Conservation (phyloP, 2,113 vertebrate genomes). For the Colaptes auratus region DNA sequence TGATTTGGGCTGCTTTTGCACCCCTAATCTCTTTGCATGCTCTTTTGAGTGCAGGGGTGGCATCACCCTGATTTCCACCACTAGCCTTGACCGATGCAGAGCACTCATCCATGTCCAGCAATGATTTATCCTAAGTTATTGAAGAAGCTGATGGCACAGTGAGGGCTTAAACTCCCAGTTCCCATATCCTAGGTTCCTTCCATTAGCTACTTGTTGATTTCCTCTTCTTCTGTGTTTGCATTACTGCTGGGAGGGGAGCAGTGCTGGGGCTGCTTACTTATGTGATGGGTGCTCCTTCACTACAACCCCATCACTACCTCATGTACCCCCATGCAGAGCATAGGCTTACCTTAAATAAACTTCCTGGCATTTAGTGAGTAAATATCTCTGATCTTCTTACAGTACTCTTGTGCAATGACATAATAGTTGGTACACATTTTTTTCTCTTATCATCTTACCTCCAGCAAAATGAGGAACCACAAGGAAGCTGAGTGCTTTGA, state of each 20-base stretch:
- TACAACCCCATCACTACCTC: background rate
- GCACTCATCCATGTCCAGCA: background rate
- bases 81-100: background rate
- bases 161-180: background rate
- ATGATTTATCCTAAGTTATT: background rate
- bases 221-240: background rate
- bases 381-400: constrained; percentile 7
- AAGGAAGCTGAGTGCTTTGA: constrained; percentile 1
- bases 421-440: background rate
- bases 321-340: background rate
- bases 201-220: background rate
- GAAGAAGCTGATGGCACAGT: background rate
- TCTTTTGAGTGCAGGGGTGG: background rate
- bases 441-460: constrained; percentile 36
- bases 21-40: background rate
- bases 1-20: background rate
- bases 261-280: background rate
- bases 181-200: background rate
- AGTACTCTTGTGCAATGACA: background rate
- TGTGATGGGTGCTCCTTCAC: background rate
- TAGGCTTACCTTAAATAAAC: constrained; percentile 36
- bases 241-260: fast-evolving
- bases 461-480: constrained; percentile 45
- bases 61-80: background rate
- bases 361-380: background rate